A percentile compares a stretch with the other conserved stretches of the same genome.
Evolutionary conservation across 2,113 vertebrate genomes (phyloP).

Genomic region (Smithornis capensis): DNA sequence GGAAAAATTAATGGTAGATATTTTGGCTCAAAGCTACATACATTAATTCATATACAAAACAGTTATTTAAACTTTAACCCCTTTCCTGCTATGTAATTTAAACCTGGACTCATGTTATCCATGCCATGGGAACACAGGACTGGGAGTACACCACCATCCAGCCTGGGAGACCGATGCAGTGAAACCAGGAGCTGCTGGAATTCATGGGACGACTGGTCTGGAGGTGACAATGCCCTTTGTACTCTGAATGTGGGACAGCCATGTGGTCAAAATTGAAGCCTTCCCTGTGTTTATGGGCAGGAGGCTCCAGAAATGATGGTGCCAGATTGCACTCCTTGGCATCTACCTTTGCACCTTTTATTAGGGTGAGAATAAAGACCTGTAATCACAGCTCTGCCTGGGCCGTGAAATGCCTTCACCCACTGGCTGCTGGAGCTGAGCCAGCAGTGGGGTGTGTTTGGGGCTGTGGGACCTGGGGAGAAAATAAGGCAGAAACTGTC

Average conservation of each 20-base stretch:
- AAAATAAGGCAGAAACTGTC: background rate
- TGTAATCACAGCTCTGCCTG: background rate
- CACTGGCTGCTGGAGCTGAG: background rate
- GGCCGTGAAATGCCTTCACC: background rate
- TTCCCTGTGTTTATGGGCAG: background rate
- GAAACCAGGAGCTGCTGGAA: background rate
- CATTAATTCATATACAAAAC: slow-evolving; percentile 80
- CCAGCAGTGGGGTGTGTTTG: background rate
- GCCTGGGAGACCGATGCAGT: background rate
- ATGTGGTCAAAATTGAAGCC: background rate
- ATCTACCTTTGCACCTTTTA: background rate
- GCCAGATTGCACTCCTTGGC: background rate
- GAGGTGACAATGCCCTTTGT: background rate
- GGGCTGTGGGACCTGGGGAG: background rate
- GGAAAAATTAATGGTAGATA: slow-evolving; percentile 84
- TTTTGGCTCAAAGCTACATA: slow-evolving; percentile 76
- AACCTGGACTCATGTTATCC: background rate
- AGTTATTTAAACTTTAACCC: slow-evolving; percentile 76
- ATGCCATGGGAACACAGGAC: background rate
- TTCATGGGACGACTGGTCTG: background rate
- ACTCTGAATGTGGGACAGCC: background rate
- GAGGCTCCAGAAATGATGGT: background rate
- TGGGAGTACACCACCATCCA: background rate
- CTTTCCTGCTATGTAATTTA: slow-evolving; percentile 64
- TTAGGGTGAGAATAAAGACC: background rate